phyloP scores from a whole-genome alignment of 2,797 vertebrate species.

The Pitangus sulphuratus region DNA sequence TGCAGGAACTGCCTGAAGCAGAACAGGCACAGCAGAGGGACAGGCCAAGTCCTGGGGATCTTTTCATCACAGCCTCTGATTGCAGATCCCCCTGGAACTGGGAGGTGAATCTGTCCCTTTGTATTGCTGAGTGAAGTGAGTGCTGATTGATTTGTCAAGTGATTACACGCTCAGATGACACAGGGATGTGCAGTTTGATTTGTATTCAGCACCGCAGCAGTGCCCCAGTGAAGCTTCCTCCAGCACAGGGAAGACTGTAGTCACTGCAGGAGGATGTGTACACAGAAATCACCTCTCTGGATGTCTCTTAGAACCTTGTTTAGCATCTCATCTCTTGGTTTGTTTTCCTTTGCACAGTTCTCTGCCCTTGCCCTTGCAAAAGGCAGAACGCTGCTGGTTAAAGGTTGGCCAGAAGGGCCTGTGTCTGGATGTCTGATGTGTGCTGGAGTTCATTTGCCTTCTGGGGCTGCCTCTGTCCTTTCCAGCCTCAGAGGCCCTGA shows the following conservation, averaged over 20 bases:
- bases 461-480: not conserved
- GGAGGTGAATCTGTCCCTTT: conserved; percentile 50
- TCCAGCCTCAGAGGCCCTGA: not conserved
- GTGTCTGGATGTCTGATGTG: not conserved
- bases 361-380: not conserved
- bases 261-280: not conserved
- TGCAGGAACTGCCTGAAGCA: not conserved
- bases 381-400: not conserved
- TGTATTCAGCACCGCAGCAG: not conserved
- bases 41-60: not conserved
- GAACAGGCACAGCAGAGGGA: not conserved
- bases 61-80: conserved; percentile 10
- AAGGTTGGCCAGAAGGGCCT: not conserved
- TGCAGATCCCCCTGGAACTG: conserved; percentile 16
- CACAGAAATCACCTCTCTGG: not conserved
- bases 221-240: not conserved
- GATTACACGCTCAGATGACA: conserved; percentile 60
- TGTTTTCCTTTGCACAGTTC: not conserved
- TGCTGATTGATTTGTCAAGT: conserved; percentile 64
- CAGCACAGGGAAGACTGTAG: not conserved
- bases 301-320: not conserved
- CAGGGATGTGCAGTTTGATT: conserved; percentile 32
- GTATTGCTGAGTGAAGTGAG: conserved; percentile 52
- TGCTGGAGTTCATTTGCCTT: not conserved
- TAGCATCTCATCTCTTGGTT: not conserved